phyloP scores from a whole-genome alignment of 2,113 vertebrate genomes.

The Calypte anna region DNA sequence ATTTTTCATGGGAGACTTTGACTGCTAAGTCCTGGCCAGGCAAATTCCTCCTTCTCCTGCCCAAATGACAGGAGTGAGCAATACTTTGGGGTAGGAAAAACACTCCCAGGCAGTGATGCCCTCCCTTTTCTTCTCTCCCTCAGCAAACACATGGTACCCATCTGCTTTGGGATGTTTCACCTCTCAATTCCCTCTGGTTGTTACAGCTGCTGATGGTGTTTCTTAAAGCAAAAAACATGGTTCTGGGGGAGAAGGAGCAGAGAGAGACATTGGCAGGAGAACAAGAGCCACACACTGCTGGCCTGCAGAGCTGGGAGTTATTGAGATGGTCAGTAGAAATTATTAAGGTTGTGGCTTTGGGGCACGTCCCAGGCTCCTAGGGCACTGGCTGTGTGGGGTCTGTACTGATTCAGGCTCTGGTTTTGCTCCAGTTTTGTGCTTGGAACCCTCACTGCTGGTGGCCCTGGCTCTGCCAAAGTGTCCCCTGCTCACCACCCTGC shows the following conservation, averaged over 20 bases:
- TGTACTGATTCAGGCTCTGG: not conserved
- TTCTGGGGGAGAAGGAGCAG: not conserved
- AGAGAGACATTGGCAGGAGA: not conserved
- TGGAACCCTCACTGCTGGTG: not conserved
- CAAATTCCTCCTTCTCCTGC: not conserved
- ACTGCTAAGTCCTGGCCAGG: not conserved
- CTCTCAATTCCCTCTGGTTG: not conserved
- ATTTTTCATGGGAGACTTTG: not conserved
- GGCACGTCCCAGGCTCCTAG: not conserved
- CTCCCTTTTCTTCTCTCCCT: too few species aligned
- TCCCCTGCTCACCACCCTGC: not conserved
- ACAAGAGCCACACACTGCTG: not conserved
- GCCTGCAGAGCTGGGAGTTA: not conserved
- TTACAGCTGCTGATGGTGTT: not conserved
- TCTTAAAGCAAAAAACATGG: not conserved
- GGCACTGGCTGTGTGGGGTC: rapidly evolving
- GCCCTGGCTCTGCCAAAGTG: not conserved
- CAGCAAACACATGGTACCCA: too few species aligned
- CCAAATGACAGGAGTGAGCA: not conserved
- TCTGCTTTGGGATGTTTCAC: not conserved
- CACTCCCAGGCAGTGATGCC: too few species aligned
- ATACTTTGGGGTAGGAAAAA: too few species aligned
- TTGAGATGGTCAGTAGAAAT: not conserved
- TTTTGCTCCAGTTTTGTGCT: not conserved
- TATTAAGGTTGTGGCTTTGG: not conserved